These are phyloP conservation scores for Archilochus colubris DNA, from an alignment of 2,113 vertebrate genomes.

Conservation along the genomic window DNA sequence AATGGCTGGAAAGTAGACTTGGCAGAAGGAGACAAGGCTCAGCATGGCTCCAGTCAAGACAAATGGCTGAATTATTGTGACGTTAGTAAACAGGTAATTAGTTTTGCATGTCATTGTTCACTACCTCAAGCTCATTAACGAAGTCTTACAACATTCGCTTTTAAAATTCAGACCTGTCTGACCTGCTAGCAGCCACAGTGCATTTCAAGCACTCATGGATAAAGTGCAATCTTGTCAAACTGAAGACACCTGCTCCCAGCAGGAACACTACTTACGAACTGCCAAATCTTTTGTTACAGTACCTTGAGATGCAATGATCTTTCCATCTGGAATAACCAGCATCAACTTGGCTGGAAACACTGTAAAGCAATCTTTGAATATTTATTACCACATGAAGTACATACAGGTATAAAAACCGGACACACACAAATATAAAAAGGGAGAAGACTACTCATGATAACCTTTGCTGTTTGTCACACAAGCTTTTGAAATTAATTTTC, in stretches of 20 bases:
- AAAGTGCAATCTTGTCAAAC: slow-evolving; percentile 75
- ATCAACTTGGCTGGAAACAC: slow-evolving; percentile 44
- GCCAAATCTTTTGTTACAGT: slow-evolving; percentile 76
- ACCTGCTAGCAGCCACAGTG: slow-evolving; percentile 66
- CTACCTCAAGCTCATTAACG: slow-evolving; percentile 64
- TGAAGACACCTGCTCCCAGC: slow-evolving; percentile 79
- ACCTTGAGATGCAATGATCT: slow-evolving; percentile 74
- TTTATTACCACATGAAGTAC: slow-evolving; percentile 37
- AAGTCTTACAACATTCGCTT: slow-evolving; percentile 61
- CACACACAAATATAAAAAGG: neutral
- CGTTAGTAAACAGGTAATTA: slow-evolving; percentile 75
- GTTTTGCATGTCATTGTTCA: slow-evolving; percentile 70
- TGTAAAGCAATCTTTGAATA: slow-evolving; percentile 42
- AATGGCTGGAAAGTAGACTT: slow-evolving; percentile 19
- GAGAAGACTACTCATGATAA: neutral
- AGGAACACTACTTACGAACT: slow-evolving; percentile 69
- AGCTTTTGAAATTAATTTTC: slow-evolving; percentile 36
- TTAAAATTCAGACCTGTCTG: slow-evolving; percentile 66
- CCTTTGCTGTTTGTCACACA: neutral
- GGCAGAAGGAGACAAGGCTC: neutral
- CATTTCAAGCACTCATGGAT: slow-evolving; percentile 65
- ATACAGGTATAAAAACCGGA: slow-evolving; percentile 4
- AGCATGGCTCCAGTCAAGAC: slow-evolving; percentile 59
- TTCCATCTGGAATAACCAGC: slow-evolving; percentile 75
- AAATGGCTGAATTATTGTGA: slow-evolving; percentile 72